Base-by-base conservation (phyloP, 92 coral and sea anemone species). In the Diadumene lineata region DNA sequence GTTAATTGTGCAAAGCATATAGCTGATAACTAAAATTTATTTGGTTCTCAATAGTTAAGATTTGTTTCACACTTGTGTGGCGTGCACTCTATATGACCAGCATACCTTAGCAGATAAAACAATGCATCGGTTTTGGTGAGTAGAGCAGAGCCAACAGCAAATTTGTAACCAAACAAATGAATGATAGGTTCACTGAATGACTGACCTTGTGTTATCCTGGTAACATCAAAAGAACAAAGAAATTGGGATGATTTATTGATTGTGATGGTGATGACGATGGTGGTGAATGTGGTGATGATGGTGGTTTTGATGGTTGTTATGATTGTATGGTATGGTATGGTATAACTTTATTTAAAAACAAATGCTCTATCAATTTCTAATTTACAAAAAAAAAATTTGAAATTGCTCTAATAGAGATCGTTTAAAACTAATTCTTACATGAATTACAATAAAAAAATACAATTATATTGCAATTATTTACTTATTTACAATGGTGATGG, bases 41-140 rank as follows among this genome's bases (percentile, higher is more conserved):
- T n/a, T n/a, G n/a, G n/a, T n/a, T n/a, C n/a, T n/a, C n/a, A n/a
- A n/a, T n/a, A n/a, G n/a, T n/a, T n/a, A n/a, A n/a, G n/a, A n/a
- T n/a, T n/a, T n/a, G n/a, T n/a, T n/a, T n/a, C n/a, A n/a, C n/a
- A n/a, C n/a, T n/a, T n/a, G n/a, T n/a, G 55, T 18, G 33, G 22
- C 11, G 55, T 8, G 9, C 74, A 31, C 55, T 1, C 28, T n/a
- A n/a, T n/a, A n/a, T n/a, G n/a, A n/a, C n/a, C 1, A 62, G 31
- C 38, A 34, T 75, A 94, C 98, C 98, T 88, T 6, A 94, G 83
- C 31, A 94, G 68, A 31, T 77, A 86, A 74, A 94, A 92, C 46
- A 94, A 75, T 62, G 87, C 78, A 51, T 94, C 96, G 79, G 74
- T 82, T 48, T 92, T 92, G 67, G 82, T 84, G n/a, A 83, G 50